Evolutionary conservation across 2,888 invertebrate species (phyloP).

Genomic region (Drosophila neonasuta): DNA sequence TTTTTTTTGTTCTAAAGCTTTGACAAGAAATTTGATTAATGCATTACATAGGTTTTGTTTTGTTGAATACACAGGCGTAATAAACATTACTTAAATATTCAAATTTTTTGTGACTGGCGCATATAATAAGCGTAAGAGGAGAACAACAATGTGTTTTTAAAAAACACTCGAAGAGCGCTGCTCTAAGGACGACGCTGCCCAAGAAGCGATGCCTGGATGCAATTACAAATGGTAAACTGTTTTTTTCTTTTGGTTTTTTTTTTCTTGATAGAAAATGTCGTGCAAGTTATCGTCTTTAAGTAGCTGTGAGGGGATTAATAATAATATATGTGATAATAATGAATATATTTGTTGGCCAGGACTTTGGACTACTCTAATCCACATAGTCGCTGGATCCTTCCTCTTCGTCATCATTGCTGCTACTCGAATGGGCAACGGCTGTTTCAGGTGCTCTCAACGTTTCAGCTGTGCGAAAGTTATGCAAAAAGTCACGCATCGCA

Average conservation of each 20-base stretch:
- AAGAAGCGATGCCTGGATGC: conserved; percentile 22
- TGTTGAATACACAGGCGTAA: conserved; percentile 34
- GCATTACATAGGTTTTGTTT: conserved; percentile 35
- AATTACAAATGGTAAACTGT: conserved; percentile 12
- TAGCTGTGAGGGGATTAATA: conserved; percentile 26
- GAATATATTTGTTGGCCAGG: conserved; percentile 42
- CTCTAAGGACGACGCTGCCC: conserved; percentile 20
- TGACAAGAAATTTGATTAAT: conserved; percentile 56
- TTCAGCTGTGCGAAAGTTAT: conserved; percentile 85
- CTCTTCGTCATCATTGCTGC: conserved; percentile 83
- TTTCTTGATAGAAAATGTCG: conserved; percentile 21
- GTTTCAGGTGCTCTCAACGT: conserved; percentile 82
- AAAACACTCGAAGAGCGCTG: conserved; percentile 26
- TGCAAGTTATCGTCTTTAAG: conserved; percentile 35
- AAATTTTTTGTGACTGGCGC: conserved; percentile 52
- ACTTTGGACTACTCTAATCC: conserved; percentile 60
- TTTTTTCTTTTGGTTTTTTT: background rate
- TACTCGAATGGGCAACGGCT: conserved; percentile 68
- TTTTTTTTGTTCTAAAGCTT: conserved; percentile 50
- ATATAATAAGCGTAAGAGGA: conserved; percentile 25
- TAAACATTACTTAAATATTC: conserved; percentile 30
- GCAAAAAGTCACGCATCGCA: conserved; percentile 88
- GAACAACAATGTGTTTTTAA: conserved; percentile 35
- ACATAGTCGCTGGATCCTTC: conserved; percentile 83
- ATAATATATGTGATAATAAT: conserved; percentile 28